Conservation (phyloP, 2,888 invertebrate species). For the Nasonovia ribisnigri region DNA sequence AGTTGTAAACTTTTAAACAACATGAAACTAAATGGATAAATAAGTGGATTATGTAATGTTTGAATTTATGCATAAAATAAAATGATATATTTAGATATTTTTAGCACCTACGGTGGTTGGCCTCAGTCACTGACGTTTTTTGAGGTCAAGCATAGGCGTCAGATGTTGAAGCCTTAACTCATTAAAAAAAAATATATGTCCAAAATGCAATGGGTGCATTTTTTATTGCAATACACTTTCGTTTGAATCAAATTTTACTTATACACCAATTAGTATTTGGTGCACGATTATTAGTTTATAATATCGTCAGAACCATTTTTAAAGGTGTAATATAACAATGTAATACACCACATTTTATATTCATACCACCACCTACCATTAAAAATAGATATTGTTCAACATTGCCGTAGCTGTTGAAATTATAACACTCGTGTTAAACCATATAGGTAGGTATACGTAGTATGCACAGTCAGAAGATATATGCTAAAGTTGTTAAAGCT, state of each 20-base stretch:
- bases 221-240: not conserved
- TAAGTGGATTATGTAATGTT: not conserved
- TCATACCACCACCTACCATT: not conserved
- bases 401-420: not conserved
- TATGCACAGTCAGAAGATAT: not conserved
- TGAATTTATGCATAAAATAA: not conserved
- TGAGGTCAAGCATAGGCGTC: too few species aligned
- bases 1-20: not conserved
- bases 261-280: not conserved
- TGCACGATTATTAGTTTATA: not conserved
- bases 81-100: not conserved
- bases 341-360: not conserved
- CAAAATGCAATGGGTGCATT: not conserved
- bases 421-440: not conserved
- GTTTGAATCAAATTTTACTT: not conserved
- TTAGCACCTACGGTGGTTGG: not conserved
- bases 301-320: not conserved
- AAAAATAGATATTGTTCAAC: not conserved
- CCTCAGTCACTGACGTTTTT: too few species aligned
- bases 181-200: too few species aligned
- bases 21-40: not conserved
- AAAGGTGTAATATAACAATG: not conserved
- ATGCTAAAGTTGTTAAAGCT: not conserved
- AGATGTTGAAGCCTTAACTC: too few species aligned
- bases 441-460: not conserved